Conservation (phyloP, 2,888 invertebrate species). For the Athripsodes cinereus region DNA sequence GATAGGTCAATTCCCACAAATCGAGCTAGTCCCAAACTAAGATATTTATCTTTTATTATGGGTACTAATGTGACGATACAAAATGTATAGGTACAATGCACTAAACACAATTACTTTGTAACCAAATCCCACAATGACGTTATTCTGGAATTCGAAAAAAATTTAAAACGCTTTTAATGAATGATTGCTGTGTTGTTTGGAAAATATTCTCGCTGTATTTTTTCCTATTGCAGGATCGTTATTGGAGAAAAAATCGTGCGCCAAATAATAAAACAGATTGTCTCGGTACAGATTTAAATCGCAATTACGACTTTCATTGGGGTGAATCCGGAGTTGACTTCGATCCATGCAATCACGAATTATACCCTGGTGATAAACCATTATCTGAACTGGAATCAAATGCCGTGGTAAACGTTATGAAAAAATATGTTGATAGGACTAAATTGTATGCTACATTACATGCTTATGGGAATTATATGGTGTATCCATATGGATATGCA, state of each 20-base stretch:
- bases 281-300: slow-evolving; percentile 60
- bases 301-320: slow-evolving; percentile 67
- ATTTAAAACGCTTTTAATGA: too few relatives aligned
- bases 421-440: slow-evolving; percentile 43
- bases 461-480: slow-evolving; percentile 58
- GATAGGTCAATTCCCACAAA: too few relatives aligned
- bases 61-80: too few relatives aligned
- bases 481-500: slow-evolving; percentile 61
- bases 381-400: slow-evolving; percentile 59
- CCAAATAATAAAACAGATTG: slow-evolving; percentile 37
- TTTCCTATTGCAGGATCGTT: slow-evolving; percentile 57
- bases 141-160: too few relatives aligned
- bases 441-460: slow-evolving; percentile 64
- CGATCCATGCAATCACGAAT: slow-evolving; percentile 52
- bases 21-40: too few relatives aligned
- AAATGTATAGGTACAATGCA: too few relatives aligned
- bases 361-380: slow-evolving; percentile 52
- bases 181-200: too few relatives aligned
- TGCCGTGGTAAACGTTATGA: slow-evolving; percentile 50
- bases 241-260: slow-evolving; percentile 61
- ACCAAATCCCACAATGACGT: too few relatives aligned
- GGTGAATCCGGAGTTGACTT: slow-evolving; percentile 58
- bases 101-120: too few relatives aligned
- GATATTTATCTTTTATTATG: too few relatives aligned
- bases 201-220: too few relatives aligned